Evolutionary conservation across 2,797 vertebrate species (phyloP).

Genomic region (Phylloscopus collybita): DNA sequence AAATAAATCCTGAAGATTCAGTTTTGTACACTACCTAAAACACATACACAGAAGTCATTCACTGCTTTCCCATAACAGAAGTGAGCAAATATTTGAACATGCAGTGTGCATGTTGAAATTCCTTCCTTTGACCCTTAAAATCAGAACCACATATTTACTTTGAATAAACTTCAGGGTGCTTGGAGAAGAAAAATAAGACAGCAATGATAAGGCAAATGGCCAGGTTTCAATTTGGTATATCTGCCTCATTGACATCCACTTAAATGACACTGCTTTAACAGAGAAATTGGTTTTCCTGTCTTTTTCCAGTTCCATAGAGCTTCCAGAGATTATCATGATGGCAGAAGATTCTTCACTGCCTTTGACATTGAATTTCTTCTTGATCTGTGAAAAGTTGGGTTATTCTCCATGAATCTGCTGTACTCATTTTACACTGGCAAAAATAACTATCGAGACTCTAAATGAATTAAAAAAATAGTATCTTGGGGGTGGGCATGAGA

Average conservation of each 20-base stretch:
- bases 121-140: not conserved
- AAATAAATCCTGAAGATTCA: conserved; percentile 11
- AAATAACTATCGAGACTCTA: not conserved
- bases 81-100: not conserved
- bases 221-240: not conserved
- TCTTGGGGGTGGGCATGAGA: not conserved
- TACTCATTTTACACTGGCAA: not conserved
- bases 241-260: conserved; percentile 3
- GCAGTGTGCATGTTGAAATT: not conserved
- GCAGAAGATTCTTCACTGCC: not conserved
- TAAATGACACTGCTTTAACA: not conserved
- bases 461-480: not conserved
- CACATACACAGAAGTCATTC: not conserved
- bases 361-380: not conserved
- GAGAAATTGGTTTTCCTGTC: not conserved
- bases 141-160: not conserved
- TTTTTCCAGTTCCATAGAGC: not conserved
- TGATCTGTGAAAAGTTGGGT: not conserved
- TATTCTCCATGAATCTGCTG: not conserved
- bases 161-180: not conserved
- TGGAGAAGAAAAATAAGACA: not conserved
- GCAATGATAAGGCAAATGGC: not conserved
- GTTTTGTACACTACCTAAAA: not conserved
- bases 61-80: not conserved
- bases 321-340: not conserved